These are phyloP conservation scores for Isotomurus palustris DNA, from an alignment of 2,888 invertebrate species.

Conservation along the genomic window DNA sequence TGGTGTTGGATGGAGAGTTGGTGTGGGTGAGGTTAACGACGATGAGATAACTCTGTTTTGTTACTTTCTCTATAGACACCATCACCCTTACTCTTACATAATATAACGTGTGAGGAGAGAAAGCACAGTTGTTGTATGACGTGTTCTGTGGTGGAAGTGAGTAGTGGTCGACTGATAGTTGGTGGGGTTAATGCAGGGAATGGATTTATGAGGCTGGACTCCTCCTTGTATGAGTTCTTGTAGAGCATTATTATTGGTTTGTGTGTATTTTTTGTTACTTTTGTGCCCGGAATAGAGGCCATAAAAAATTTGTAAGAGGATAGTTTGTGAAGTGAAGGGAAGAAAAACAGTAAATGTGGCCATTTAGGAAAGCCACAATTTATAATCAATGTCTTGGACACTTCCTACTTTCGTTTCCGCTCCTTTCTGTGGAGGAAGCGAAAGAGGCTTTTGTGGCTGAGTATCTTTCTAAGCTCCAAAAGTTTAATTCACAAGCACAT, in stretches of 20 bases:
- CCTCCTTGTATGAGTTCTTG: too few relatives aligned
- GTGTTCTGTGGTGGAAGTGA: too few relatives aligned
- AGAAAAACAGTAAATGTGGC: slow-evolving; percentile 43
- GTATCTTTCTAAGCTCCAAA: too few relatives aligned
- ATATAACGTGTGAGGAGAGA: too few relatives aligned
- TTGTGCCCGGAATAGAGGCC: slow-evolving; percentile 12
- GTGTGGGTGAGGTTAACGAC: slow-evolving; percentile 1
- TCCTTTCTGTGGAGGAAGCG: too few relatives aligned
- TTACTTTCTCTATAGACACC: too few relatives aligned
- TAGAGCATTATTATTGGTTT: too few relatives aligned
- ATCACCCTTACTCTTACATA: too few relatives aligned
- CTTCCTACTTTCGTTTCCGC: slow-evolving; percentile 27
- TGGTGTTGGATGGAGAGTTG: not conserved
- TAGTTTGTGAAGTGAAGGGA: slow-evolving; percentile 40
- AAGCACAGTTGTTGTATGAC: too few relatives aligned
- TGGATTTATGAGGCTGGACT: slow-evolving; percentile 27
- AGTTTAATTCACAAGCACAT: too few relatives aligned
- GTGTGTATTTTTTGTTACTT: slow-evolving; percentile 18
- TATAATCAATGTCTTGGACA: slow-evolving; percentile 46
- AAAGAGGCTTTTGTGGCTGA: too few relatives aligned
- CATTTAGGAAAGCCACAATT: slow-evolving; percentile 47
- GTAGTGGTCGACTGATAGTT: not conserved
- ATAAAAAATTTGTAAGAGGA: slow-evolving; percentile 39
- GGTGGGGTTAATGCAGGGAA: slow-evolving; percentile 31
- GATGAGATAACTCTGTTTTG: too few relatives aligned